phyloP scores from a whole-genome alignment of 2,797 vertebrate species.

The Ctenosaura bakeri region DNA sequence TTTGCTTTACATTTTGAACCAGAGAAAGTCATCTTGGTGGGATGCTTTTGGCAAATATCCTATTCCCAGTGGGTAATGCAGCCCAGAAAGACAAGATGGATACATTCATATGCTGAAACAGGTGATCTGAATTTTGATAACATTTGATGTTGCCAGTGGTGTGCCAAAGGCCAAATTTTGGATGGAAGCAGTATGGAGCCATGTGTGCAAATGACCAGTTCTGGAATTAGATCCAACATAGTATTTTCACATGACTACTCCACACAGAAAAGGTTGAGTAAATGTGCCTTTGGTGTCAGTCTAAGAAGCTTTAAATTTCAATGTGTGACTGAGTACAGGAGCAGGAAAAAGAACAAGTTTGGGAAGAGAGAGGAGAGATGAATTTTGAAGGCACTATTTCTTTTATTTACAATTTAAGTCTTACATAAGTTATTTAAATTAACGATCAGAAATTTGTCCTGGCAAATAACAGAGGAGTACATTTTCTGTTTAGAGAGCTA shows the following conservation, averaged over 20 bases:
- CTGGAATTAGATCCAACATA: neutral
- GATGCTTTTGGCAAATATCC: no score
- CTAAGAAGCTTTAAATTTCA: no score
- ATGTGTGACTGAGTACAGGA: neutral
- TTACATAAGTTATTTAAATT: neutral
- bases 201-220: neutral
- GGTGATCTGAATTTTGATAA: no score
- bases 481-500: neutral
- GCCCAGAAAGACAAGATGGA: neutral
- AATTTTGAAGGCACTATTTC: neutral
- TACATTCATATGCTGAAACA: neutral
- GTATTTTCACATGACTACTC: no score
- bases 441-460: neutral
- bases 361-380: neutral
- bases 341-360: neutral
- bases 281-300: no score
- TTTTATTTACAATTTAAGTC: neutral
- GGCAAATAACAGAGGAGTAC: neutral
- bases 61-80: neutral
- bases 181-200: neutral
- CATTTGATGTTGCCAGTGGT: neutral
- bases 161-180: neutral
- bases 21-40: no score
- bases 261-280: no score
- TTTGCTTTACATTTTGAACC: neutral